Percentiles rank a stretch among this genome's conserved stretches.
phyloP scores from a whole-genome alignment of 2,888 invertebrate genomes.

The Tiphia femorata region DNA sequence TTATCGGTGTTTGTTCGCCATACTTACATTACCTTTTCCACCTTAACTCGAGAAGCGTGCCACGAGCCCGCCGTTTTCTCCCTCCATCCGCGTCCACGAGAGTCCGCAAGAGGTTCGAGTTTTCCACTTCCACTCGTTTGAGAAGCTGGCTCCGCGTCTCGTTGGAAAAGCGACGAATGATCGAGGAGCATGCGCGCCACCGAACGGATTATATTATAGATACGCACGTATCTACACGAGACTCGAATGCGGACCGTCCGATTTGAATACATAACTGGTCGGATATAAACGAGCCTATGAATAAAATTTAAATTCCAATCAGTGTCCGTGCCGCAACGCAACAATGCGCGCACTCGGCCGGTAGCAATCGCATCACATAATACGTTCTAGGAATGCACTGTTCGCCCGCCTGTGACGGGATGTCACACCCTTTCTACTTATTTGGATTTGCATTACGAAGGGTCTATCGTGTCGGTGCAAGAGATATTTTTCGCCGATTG shows the following conservation, averaged over 20 bases:
- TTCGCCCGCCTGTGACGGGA: no score
- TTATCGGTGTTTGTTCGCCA: no score
- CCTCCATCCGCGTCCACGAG: no score
- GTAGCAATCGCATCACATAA: constrained; percentile 39
- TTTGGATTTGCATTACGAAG: no score
- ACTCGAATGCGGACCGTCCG: constrained; percentile 44
- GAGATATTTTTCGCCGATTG: no score
- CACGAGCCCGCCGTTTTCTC: no score
- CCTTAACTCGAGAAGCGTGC: no score
- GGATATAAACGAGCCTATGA: constrained; percentile 68
- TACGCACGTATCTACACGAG: constrained; percentile 26
- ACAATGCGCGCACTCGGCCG: constrained; percentile 48
- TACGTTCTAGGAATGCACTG: constrained; percentile 16
- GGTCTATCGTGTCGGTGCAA: no score
- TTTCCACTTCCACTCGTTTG: constrained; percentile 23
- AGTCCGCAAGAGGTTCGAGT: constrained; percentile 8
- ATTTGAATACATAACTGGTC: constrained; percentile 68
- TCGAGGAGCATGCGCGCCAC: constrained; percentile 14
- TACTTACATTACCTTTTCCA: no score
- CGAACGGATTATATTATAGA: constrained; percentile 4
- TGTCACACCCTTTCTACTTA: no score
- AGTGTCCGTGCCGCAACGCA: constrained; percentile 59
- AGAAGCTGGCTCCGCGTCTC: no score
- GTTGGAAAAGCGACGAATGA: constrained; percentile 36
- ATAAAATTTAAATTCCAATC: constrained; percentile 69